Conservation (phyloP, 53 echinoderm and acorn worm species). For the Apostichopus leukothele region DNA sequence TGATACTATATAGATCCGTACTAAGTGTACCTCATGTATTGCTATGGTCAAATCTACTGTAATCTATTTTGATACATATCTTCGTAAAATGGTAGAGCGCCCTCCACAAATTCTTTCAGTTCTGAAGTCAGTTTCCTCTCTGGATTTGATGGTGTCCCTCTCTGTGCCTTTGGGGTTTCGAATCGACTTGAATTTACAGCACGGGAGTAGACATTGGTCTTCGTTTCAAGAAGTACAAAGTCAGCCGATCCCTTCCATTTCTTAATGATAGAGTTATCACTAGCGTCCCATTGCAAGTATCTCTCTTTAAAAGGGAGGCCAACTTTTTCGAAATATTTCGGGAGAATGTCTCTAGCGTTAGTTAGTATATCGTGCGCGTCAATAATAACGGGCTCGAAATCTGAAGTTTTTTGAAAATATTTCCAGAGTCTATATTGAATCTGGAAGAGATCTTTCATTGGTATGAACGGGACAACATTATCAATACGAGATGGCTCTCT, state of each 20-base stretch:
- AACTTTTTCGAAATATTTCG: constrained; percentile 13
- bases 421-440: neutral
- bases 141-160: neutral
- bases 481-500: neutral
- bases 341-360: neutral
- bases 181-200: neutral
- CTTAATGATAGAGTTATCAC: neutral
- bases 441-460: neutral
- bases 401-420: neutral
- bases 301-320: constrained; percentile 16
- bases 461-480: neutral
- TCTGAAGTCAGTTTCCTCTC: neutral
- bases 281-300: neutral
- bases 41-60: no score
- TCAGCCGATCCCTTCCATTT: constrained; percentile 19
- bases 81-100: neutral
- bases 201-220: neutral
- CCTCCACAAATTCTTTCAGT: neutral
- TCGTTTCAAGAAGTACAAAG: neutral
- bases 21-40: no score
- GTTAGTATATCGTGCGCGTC: neutral
- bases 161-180: neutral
- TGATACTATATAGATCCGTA: no score
- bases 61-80: no score
- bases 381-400: neutral